Base-by-base conservation (phyloP, 2,888 invertebrate genomes). In the Muscina levida region DNA sequence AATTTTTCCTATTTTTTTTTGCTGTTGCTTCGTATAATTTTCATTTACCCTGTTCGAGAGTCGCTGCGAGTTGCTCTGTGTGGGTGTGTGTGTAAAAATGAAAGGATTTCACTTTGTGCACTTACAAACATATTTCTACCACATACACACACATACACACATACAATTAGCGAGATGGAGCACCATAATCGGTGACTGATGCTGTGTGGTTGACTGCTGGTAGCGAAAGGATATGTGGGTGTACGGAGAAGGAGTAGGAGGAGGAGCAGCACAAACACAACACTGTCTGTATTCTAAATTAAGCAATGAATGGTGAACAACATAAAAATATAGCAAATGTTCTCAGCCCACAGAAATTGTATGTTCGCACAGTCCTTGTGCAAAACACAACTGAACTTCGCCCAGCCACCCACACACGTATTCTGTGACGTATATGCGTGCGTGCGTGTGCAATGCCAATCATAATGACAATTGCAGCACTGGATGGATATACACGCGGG, bases 31-130 rank as follows among this genome's bases (percentile, higher is more conserved):
- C 65, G 39, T 68, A 31, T 31, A 31, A 31, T 31, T 31, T 72
- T 77, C 31, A 46, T 71, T 77, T 77, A 48, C 74, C 42, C 17
- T 31, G 31, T 31, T n/a, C 4, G 8, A 66, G 82, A 77, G 78
- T 84, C 82, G 80, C 66, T 31, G 31, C n/a, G 77, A 82, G 79
- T 82, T 72, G 71, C 75, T 70, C 72, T 70, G 76, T 62, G 65
- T n/a, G n/a, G n/a, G n/a, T n/a, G n/a, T n/a, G n/a, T n/a, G n/a
- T n/a, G n/a, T n/a, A n/a, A 70, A 79, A 79, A 59, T 72, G 62
- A 79, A 79, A 70, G 76, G 51, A 77, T 73, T 77, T 48, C 51
- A 19, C 31, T 71, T 46, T 66, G n/a, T n/a, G n/a, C n/a, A n/a
- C n/a, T n/a, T n/a, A n/a, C n/a, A n/a, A n/a, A n/a, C n/a, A n/a